These are phyloP conservation scores for Panagrolaimus sp. DNA, from an alignment of 1,140 invertebrate species.

Conservation along the genomic window DNA sequence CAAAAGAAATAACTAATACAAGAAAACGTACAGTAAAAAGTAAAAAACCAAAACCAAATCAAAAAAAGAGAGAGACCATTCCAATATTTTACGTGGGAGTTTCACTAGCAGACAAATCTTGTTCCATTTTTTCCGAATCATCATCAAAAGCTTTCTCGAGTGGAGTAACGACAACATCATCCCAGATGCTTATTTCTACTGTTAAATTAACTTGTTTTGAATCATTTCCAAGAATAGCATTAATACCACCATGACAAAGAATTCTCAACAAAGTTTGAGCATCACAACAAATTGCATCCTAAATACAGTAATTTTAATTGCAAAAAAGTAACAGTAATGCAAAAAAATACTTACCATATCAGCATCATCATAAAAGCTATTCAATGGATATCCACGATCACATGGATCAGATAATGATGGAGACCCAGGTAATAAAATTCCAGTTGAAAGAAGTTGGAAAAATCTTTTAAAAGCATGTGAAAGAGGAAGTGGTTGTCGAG, in stretches of 20 bases:
- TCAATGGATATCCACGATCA: slow-evolving; percentile 80
- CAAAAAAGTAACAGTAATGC: not conserved
- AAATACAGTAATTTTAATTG: slow-evolving; percentile 11
- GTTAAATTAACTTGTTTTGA: slow-evolving; percentile 11
- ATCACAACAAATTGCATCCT: slow-evolving; percentile 82
- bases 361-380: slow-evolving; percentile 82
- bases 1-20: too few relatives aligned
- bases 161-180: not conserved
- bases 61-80: too few relatives aligned
- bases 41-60: too few relatives aligned
- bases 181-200: slow-evolving; percentile 9
- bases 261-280: slow-evolving; percentile 81
- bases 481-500: slow-evolving; percentile 81
- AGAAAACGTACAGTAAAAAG: too few relatives aligned
- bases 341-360: slow-evolving; percentile 68
- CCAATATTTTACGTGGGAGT: too few relatives aligned
- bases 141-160: slow-evolving; percentile 8
- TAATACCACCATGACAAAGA: slow-evolving; percentile 81
- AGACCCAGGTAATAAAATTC: slow-evolving; percentile 87
- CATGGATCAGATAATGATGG: slow-evolving; percentile 89
- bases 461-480: slow-evolving; percentile 80
- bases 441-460: slow-evolving; percentile 83
- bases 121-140: not conserved
- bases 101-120: too few relatives aligned
- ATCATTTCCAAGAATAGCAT: slow-evolving; percentile 74